These are phyloP conservation scores for Drosophila glabriapex DNA, from an alignment of 2,888 invertebrate species.

Conservation along the genomic window DNA sequence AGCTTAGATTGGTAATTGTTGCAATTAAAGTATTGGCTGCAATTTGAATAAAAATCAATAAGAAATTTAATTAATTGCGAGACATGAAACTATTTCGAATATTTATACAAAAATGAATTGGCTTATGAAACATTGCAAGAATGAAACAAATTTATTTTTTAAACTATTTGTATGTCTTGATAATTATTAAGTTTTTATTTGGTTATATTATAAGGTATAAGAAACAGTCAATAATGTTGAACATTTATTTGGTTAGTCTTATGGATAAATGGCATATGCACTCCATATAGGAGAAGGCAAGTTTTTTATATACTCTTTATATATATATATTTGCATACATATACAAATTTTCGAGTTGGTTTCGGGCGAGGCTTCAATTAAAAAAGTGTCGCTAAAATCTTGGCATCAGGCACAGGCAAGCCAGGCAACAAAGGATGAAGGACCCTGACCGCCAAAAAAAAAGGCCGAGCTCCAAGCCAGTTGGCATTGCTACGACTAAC, in stretches of 20 bases:
- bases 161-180: neutral
- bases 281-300: too few relatives aligned
- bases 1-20: neutral
- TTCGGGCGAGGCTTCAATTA: constrained; percentile 48
- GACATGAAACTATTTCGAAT: neutral
- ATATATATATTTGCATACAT: constrained; percentile 3
- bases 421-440: constrained; percentile 25
- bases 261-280: neutral
- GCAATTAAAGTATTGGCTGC: neutral
- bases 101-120: neutral
- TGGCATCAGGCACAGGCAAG: constrained; percentile 4
- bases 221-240: neutral
- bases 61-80: neutral
- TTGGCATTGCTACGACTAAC: constrained; percentile 6
- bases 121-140: neutral
- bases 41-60: neutral
- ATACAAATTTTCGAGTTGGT: constrained; percentile 1
- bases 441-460: constrained; percentile 56
- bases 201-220: neutral
- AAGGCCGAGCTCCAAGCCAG: constrained; percentile 31
- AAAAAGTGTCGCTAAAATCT: constrained; percentile 50
- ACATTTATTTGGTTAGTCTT: neutral
- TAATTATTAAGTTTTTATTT: neutral
- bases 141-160: neutral
- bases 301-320: neutral